Evolutionary conservation across 2,888 invertebrate genomes (phyloP).

Genomic region (Epistrophe grossulariae): DNA sequence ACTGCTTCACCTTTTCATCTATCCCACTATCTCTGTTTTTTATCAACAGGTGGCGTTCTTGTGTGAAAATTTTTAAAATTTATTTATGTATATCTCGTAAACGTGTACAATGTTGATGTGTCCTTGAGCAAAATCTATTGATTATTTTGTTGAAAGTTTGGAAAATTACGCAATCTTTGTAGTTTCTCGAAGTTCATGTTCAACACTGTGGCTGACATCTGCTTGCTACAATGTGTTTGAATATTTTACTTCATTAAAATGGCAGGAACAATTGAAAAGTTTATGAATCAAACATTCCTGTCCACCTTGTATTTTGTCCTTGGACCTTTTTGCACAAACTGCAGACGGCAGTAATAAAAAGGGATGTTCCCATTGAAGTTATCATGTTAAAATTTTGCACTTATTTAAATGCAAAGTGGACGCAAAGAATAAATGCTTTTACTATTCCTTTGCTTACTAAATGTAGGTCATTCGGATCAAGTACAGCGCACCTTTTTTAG

Average conservation of each 20-base stretch:
- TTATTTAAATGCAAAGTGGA: background rate
- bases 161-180: conserved; percentile 52
- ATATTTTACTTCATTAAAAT: background rate
- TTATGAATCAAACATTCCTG: background rate
- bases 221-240: background rate
- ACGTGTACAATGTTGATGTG: conserved; percentile 42
- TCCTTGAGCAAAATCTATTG: conserved; percentile 58
- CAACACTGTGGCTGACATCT: conserved; percentile 12
- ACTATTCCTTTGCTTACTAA: background rate
- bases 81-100: conserved; percentile 41
- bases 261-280: background rate
- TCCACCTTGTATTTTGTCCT: background rate
- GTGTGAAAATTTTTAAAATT: conserved; percentile 32
- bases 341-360: conserved; percentile 6
- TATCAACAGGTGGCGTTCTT: conserved; percentile 60
- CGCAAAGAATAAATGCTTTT: background rate
- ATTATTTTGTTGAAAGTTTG: conserved; percentile 45
- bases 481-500: background rate
- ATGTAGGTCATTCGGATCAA: conserved; percentile 5
- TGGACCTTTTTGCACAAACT: background rate
- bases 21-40: conserved; percentile 15
- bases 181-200: conserved; percentile 11
- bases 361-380: background rate
- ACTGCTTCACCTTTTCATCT: conserved; percentile 24
- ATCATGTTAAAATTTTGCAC: background rate